These are phyloP conservation scores for Pseudomugil gertrudae DNA, from an alignment of 2,797 vertebrate genomes.

Conservation along the genomic window DNA sequence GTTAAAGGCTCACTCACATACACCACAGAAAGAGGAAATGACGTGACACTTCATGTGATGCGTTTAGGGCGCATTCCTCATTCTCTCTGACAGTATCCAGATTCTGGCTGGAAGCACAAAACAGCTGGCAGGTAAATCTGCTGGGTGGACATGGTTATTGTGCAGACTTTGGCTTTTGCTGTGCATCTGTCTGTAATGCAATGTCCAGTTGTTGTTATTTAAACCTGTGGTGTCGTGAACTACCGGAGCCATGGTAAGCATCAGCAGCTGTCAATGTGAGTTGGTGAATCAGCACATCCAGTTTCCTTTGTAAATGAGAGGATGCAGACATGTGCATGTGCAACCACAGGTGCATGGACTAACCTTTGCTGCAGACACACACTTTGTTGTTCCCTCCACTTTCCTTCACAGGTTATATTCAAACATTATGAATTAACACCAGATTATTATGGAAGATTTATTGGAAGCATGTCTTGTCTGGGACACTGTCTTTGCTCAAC, in stretches of 20 bases:
- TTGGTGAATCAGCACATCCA: not conserved
- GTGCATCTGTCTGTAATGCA: not conserved
- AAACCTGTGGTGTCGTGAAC: not conserved
- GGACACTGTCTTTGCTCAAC: no score
- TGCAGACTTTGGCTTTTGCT: not conserved
- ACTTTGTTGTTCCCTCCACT: no score
- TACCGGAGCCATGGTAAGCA: not conserved
- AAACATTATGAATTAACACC: no score
- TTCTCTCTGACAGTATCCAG: not conserved
- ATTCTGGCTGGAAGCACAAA: not conserved
- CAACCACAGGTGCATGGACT: not conserved
- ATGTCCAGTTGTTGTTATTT: constrained; percentile 6
- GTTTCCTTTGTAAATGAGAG: not conserved
- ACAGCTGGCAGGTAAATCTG: constrained; percentile 6
- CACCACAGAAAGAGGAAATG: not conserved
- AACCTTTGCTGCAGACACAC: no score
- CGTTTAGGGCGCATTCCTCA: not conserved
- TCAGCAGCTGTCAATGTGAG: not conserved
- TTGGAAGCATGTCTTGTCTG: no score
- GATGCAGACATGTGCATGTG: not conserved
- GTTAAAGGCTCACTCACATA: not conserved
- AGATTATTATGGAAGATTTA: no score
- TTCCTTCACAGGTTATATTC: no score
- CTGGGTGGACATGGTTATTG: not conserved
- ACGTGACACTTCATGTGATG: constrained; percentile 6